phyloP scores from a whole-genome alignment of 37 sponge, comb jelly and placozoan species.

The Lycopodina hypogea region DNA sequence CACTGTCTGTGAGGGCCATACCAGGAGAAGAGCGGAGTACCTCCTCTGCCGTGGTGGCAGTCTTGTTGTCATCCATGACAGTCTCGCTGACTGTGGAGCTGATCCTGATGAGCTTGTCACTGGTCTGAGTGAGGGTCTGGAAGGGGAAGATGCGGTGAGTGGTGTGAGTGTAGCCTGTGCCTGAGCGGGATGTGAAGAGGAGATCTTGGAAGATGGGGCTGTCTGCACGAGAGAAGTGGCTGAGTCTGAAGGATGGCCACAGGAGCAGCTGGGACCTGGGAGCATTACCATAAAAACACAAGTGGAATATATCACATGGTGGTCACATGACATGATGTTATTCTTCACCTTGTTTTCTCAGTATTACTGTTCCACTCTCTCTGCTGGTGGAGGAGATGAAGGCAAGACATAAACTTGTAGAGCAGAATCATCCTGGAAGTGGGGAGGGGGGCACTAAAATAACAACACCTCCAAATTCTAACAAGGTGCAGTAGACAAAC shows the following conservation, averaged over 20 bases:
- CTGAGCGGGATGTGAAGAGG: constrained; percentile 56
- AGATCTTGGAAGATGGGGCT: constrained; percentile 50
- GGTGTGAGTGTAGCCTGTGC: constrained; percentile 32
- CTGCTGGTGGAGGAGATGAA: constrained; percentile 40
- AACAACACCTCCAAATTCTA: too few species aligned
- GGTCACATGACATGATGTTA: neutral
- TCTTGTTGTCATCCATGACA: neutral
- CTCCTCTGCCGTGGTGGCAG: neutral
- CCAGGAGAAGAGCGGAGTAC: neutral
- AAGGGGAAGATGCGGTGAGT: constrained; percentile 47
- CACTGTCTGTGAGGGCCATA: neutral
- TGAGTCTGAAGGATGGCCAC: constrained; percentile 44
- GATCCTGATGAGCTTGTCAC: constrained; percentile 38
- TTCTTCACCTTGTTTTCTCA: constrained; percentile 1
- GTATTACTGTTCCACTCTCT: constrained; percentile 25
- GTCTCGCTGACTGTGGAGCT: constrained; percentile 32
- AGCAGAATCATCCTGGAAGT: constrained; percentile 39
- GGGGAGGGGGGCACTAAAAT: neutral
- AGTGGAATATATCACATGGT: neutral
- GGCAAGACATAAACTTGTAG: constrained; percentile 2
- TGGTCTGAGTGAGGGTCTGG: constrained; percentile 16
- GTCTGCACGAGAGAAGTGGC: constrained; percentile 19
- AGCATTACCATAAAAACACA: constrained; percentile 1
- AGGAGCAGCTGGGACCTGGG: constrained; percentile 38
- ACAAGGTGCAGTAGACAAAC: too few species aligned